phyloP scores from a whole-genome alignment of 1,140 invertebrate genomes.

The Paramacrobiotus metropolitanus region DNA sequence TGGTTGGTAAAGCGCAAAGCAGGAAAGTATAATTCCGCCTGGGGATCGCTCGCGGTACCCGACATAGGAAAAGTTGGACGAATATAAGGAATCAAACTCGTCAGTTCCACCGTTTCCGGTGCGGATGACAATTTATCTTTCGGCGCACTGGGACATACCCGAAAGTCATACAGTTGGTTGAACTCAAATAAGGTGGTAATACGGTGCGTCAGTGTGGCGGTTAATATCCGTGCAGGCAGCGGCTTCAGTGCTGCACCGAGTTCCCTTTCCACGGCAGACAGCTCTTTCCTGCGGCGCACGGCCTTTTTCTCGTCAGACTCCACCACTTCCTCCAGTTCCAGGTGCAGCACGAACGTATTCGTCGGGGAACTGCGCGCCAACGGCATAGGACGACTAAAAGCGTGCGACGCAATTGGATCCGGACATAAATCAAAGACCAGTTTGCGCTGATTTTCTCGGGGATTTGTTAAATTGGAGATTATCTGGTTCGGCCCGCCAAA shows the following conservation, averaged over 20 bases:
- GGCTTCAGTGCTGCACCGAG: neutral
- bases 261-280: neutral
- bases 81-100: neutral
- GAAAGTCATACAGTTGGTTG: neutral
- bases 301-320: neutral
- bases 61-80: neutral
- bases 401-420: too few species aligned
- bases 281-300: neutral
- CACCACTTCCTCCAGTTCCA: neutral
- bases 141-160: neutral
- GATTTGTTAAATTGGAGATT: too few species aligned
- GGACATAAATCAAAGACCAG: too few species aligned
- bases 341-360: neutral
- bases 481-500: neutral
- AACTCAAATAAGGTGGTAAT: neutral
- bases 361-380: neutral
- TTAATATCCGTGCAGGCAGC: neutral
- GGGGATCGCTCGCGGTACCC: neutral
- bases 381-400: neutral
- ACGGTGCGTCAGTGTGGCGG: neutral
- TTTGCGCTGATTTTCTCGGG: too few species aligned
- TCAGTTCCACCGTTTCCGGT: neutral
- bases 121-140: neutral
- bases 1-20: neutral
- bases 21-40: neutral